A percentile compares a stretch with the other conserved stretches of the same genome.
Evolutionary conservation across 2,797 vertebrate genomes (phyloP).

Genomic region (Peromyscus melanophrys): DNA sequence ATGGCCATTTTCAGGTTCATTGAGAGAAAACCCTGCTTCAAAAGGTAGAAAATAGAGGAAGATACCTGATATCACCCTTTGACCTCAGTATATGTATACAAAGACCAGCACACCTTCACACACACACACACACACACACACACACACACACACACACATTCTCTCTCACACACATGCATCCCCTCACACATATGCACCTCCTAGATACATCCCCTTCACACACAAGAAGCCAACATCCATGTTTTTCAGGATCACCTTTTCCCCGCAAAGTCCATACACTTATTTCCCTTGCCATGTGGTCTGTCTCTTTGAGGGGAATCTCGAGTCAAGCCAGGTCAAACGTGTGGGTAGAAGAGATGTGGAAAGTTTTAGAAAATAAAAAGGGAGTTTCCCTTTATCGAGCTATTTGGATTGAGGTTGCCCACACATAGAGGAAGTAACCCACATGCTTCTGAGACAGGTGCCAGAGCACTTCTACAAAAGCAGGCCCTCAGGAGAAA

Average conservation of each 20-base stretch:
- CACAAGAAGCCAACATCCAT: background rate
- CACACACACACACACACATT: background rate
- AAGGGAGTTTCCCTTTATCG: background rate
- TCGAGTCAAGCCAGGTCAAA: slow-evolving; percentile 10
- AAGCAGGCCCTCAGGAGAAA: slow-evolving; percentile 17
- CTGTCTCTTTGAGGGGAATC: slow-evolving; percentile 25
- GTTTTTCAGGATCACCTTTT: background rate
- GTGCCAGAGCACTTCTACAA: slow-evolving; percentile 28
- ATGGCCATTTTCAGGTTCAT: background rate
- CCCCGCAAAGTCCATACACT: background rate
- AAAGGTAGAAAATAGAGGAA: background rate
- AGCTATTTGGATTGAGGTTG: background rate
- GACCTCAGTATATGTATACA: background rate
- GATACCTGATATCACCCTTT: background rate
- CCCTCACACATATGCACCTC: background rate
- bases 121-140: background rate
- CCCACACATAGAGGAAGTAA: background rate
- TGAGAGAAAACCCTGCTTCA: background rate
- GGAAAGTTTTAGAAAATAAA: background rate
- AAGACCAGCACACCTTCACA: background rate
- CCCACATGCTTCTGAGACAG: slow-evolving; percentile 47
- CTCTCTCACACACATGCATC: background rate
- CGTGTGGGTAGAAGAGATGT: background rate
- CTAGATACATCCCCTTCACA: background rate
- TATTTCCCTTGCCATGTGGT: background rate